Evolutionary conservation across 23 tunicate species (phyloP), one percentile per base, ranked within the genome.

Genomic region (Phallusia fumigata): DNA sequence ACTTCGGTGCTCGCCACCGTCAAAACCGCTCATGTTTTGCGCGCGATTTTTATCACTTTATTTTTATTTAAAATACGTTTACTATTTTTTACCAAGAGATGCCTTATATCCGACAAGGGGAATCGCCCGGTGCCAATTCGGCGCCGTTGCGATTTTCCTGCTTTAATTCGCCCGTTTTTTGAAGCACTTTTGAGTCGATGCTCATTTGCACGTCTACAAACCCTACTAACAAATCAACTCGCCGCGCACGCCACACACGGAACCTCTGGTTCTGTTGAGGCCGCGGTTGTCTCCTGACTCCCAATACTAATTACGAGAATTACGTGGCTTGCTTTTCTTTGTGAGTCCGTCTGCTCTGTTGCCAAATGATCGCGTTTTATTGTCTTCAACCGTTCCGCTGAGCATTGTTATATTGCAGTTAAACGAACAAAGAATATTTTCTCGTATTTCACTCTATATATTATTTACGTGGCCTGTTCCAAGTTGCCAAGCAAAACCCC

Each of bases 121-220:
- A 24, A 58, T 58, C 69, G 69, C 28, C 28, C 69, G 69, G 69
- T 58, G 69, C 69, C 69, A 22, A 24, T 13, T 24, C 69, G 69
- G 26, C 28, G 16, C 69, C 69, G 69, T 22, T 16, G 69, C 69
- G 69, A 13, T 58, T 58, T 58, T 58, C 16, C 69, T 58, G 69
- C 69, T 58, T 58, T 24, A 58, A 58, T 58, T 58, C 13, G 8
- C 13, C 13, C 28, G 69, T 58, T 58, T 58, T 13, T 2, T 24
- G 69, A 58, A 58, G 69, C 69, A 58, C 69, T 58, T 58, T 24
- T 58, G 69, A 58, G 69, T 58, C 69, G 69, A 58, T 58, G 69
- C 69, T 58, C 69, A 58, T 58, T 58, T 58, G 69, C 69, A 58
- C 69, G 69, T 58, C 28, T 58, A 58, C 69, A 16, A 58, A 58